Conservation (phyloP, 1,140 invertebrate genomes). For the Potamilus streckersoni region DNA sequence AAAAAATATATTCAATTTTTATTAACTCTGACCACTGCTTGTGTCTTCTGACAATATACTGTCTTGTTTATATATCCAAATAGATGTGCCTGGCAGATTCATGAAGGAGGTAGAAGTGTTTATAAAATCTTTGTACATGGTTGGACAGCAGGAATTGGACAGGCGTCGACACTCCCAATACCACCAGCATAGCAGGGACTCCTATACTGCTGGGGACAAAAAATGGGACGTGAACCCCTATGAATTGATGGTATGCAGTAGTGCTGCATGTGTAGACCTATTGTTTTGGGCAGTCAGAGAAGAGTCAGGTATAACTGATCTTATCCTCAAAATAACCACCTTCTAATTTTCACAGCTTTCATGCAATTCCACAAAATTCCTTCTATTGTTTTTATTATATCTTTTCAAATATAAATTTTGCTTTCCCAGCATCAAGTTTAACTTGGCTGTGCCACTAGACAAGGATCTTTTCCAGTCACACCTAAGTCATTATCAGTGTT, state of each 20-base stretch:
- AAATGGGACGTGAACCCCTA: slow-evolving; percentile 77
- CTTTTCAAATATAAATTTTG: too few species aligned
- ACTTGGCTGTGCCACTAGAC: too few species aligned
- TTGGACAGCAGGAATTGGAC: slow-evolving; percentile 88
- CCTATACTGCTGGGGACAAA: slow-evolving; percentile 17
- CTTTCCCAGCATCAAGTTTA: too few species aligned
- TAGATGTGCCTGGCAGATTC: slow-evolving; percentile 87
- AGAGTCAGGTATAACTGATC: slow-evolving; percentile 83
- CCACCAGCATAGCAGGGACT: slow-evolving; percentile 39
- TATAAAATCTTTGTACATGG: slow-evolving; percentile 87
- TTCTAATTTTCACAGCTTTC: too few species aligned
- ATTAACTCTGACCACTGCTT: background rate
- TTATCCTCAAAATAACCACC: too few species aligned
- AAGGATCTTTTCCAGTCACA: too few species aligned
- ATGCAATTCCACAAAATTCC: too few species aligned
- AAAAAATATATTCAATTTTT: too few species aligned
- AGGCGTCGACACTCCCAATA: slow-evolving; percentile 33
- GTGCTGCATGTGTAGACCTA: slow-evolving; percentile 96
- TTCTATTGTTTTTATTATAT: too few species aligned
- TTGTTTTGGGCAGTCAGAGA: slow-evolving; percentile 97
- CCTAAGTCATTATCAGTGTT: too few species aligned
- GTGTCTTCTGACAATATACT: background rate
- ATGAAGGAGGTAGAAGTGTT: slow-evolving; percentile 95
- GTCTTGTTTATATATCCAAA: background rate
- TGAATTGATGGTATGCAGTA: slow-evolving; percentile 97